Base-by-base conservation (phyloP, 2,888 invertebrate species). In the Disparrhopalites patrizii region DNA sequence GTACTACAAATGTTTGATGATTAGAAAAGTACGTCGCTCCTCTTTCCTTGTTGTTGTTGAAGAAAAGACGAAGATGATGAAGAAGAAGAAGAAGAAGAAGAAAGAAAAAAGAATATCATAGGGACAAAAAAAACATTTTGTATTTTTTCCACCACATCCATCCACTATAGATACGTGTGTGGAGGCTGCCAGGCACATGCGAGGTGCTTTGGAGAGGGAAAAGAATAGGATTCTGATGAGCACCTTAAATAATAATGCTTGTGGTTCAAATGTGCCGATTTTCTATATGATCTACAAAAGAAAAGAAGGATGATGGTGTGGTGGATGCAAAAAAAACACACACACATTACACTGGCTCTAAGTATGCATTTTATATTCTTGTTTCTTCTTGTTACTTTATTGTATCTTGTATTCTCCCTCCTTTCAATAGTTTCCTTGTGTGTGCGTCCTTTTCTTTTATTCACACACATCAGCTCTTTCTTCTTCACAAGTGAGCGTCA, bases 141-240 rank as follows among this genome's bases (percentile, higher is more conserved):
- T 51, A 55, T 30, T 52, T 28, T 30, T 30, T 52, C 28, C n/a
- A 36, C 5, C 33, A 54, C 30, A 23, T 54, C 18, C 20, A 50
- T 33, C 15, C n/a, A 23, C 30, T 18, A 13, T 28, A 60, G 13
- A 47, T 50, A 50, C 47, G 43, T 61, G 30, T 13, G 15, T 15
- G 64, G 64, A 64, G 64, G 68, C 61, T 65, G 68, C 68, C 68
- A 62, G 68, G 68, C 68, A 68, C 68, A 68, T 68, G 68, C 63
- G 61, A 56, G 20, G 33, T 50, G 47, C 50, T 61, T 30, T 31
- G 51, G 36, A 55, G 23, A 55, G 51, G 36, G 50, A 13, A 55
- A 63, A 63, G 67, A 67, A 67, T 67, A 67, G 67, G 58, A 61
- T 64, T 67, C 63, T 67, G 67, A 67, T 67, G 67, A 67, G 67